Conservation (phyloP, 2,797 vertebrate species). For the Crenuchus spilurus region DNA sequence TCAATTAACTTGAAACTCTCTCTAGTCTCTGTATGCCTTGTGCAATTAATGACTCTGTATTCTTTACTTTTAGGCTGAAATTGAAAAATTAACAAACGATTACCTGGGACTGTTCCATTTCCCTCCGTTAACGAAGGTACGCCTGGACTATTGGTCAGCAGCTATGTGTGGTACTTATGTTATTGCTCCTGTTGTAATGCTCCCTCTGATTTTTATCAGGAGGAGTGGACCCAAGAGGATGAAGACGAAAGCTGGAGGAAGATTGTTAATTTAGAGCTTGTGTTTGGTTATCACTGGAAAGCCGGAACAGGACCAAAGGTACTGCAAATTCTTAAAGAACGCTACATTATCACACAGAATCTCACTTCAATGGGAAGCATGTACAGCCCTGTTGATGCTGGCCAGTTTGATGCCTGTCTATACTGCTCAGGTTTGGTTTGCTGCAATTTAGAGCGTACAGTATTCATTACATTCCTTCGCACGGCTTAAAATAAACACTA, state of each 20-base stretch:
- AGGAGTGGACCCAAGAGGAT: conserved; percentile 64
- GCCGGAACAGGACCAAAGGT: conserved; percentile 87
- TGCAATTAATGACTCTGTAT: too few relatives aligned
- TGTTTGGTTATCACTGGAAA: conserved; percentile 97
- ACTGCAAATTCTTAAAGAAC: background rate
- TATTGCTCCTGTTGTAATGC: conserved; percentile 16
- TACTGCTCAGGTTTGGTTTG: too few relatives aligned
- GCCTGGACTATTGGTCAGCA: too few relatives aligned
- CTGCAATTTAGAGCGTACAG: background rate
- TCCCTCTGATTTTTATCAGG: conserved; percentile 56
- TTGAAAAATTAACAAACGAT: conserved; percentile 92
- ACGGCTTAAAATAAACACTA: background rate
- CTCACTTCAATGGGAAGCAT: too few relatives aligned
- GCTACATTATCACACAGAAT: too few relatives aligned
- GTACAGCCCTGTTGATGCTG: too few relatives aligned
- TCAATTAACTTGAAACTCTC: too few relatives aligned
- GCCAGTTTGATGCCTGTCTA: too few relatives aligned
- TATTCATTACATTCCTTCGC: background rate
- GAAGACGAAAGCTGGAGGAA: conserved; percentile 67
- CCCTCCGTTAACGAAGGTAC: conserved; percentile 93
- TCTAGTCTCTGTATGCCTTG: too few relatives aligned
- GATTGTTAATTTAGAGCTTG: conserved; percentile 81
- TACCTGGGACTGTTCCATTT: conserved; percentile 95
- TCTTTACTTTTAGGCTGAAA: conserved; percentile 83
- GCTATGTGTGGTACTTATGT: too few relatives aligned